Evolutionary conservation across 2,113 vertebrate genomes (phyloP).

Genomic region (Thoracochromis brauschi): DNA sequence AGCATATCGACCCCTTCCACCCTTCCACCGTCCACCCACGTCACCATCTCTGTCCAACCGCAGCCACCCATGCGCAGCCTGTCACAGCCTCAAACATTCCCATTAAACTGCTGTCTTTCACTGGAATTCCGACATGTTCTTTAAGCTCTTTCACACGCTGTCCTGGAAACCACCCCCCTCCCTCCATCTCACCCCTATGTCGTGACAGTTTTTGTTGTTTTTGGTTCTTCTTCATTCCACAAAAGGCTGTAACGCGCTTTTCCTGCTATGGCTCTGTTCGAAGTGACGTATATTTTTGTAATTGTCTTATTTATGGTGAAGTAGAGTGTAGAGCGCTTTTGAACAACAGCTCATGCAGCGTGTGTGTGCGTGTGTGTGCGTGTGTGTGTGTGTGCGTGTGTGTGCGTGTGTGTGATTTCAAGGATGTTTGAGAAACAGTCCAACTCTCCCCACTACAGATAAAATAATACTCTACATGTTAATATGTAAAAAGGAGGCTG

Average conservation of each 20-base stretch:
- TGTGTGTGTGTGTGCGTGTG: background rate
- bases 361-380: background rate
- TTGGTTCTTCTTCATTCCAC: slow-evolving; percentile 24
- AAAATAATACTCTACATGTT: slow-evolving; percentile 39
- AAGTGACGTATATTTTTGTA: slow-evolving; percentile 73
- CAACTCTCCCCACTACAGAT: slow-evolving; percentile 13
- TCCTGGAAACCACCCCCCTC: background rate
- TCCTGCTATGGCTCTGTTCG: slow-evolving; percentile 50
- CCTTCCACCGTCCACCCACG: background rate
- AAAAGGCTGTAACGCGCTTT: slow-evolving; percentile 29
- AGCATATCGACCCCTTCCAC: background rate
- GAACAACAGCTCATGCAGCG: background rate
- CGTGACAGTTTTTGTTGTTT: background rate
- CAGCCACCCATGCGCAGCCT: background rate
- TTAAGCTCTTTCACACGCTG: background rate
- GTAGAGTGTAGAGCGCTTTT: slow-evolving; percentile 58
- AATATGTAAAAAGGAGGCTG: slow-evolving; percentile 45
- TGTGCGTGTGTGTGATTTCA: background rate
- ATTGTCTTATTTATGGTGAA: slow-evolving; percentile 66
- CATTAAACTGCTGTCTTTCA: slow-evolving; percentile 19
- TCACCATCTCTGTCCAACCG: background rate
- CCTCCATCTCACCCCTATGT: background rate
- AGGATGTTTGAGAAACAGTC: slow-evolving; percentile 11
- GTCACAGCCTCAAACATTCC: slow-evolving; percentile 33
- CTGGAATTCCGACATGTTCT: background rate